A percentile compares a stretch with the other conserved stretches of the same genome.
Evolutionary conservation across 2,797 vertebrate species (phyloP).

Genomic region (Fistularia commersonii): DNA sequence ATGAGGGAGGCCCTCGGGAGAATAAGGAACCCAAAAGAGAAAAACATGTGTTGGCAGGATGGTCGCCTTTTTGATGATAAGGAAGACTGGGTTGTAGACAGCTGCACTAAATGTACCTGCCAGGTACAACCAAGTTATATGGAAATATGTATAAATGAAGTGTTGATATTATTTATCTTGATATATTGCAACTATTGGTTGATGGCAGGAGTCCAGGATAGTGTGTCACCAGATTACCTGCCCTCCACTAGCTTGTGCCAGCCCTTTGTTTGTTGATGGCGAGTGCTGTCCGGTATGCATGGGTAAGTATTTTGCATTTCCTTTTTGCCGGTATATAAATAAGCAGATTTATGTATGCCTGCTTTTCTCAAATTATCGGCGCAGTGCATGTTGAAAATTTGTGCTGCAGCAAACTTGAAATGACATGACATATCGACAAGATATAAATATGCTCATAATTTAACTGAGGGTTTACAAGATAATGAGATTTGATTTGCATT

Average conservation of each 20-base stretch:
- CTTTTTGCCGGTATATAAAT: constrained; percentile 2
- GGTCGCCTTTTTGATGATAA: constrained; percentile 92
- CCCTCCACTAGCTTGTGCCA: constrained; percentile 86
- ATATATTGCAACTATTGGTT: constrained; percentile 13
- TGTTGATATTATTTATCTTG: constrained; percentile 9
- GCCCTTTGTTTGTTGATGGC: constrained; percentile 86
- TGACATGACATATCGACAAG: too few species aligned
- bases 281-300: constrained; percentile 93
- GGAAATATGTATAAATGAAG: constrained; percentile 8
- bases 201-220: constrained; percentile 88
- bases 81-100: constrained; percentile 97
- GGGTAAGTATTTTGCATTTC: constrained; percentile 76
- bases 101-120: constrained; percentile 95
- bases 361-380: too few species aligned
- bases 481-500: too few species aligned
- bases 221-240: constrained; percentile 95
- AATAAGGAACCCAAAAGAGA: constrained; percentile 84
- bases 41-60: constrained; percentile 95
- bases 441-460: too few species aligned
- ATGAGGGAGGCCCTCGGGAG: constrained; percentile 90
- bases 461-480: too few species aligned
- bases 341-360: too few species aligned
- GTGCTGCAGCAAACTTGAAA: too few species aligned
- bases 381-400: too few species aligned
- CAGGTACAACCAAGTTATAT: constrained; percentile 74